A percentile compares a stretch with the other conserved stretches of the same genome.
These are phyloP conservation scores for Calypte anna DNA, from an alignment of 2,113 vertebrate species.

Conservation along the genomic window DNA sequence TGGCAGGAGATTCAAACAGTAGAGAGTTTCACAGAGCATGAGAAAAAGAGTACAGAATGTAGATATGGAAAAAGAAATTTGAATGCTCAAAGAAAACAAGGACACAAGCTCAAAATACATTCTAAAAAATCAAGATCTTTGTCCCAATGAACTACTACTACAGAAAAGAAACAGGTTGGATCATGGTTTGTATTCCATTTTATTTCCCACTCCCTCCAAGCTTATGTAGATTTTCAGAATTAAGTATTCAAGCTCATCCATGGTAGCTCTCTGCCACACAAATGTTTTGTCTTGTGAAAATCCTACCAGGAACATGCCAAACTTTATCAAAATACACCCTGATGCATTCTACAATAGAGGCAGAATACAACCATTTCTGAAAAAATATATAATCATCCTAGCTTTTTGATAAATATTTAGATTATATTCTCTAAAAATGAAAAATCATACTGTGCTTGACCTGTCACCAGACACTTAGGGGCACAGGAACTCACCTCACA, in stretches of 20 bases:
- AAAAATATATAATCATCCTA: not conserved
- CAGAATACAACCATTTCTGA: not conserved
- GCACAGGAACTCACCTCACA: not conserved
- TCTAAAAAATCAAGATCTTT: not conserved
- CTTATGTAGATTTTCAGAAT: not conserved
- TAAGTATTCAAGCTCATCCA: not conserved
- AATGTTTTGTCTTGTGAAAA: not conserved
- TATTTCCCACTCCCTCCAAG: not conserved
- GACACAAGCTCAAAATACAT: not conserved
- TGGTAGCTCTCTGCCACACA: not conserved
- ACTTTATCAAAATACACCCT: not conserved
- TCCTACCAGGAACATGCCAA: not conserved
- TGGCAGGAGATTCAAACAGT: not conserved
- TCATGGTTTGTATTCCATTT: not conserved
- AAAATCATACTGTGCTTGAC: not conserved
- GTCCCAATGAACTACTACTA: not conserved
- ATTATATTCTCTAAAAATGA: not conserved
- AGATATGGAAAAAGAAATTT: not conserved
- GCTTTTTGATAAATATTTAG: not conserved
- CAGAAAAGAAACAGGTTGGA: not conserved
- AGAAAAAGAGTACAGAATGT: not conserved
- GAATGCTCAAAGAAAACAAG: not conserved
- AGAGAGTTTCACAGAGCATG: not conserved
- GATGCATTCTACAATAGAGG: not conserved
- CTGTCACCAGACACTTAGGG: not conserved